Conservation (phyloP, 2,113 vertebrate species). For the Noctilio leporinus region DNA sequence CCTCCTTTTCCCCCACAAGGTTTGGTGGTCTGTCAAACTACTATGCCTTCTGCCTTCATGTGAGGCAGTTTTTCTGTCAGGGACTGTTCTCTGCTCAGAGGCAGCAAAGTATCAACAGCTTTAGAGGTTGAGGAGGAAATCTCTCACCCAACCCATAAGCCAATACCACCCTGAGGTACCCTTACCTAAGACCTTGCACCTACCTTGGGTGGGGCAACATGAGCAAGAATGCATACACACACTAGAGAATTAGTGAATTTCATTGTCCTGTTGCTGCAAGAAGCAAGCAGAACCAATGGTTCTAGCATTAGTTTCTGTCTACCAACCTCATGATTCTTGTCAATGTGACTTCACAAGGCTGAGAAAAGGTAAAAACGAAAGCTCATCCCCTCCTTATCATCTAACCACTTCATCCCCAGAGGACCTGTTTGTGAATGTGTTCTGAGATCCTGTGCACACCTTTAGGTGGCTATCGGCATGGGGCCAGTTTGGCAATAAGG, state of each 20-base stretch:
- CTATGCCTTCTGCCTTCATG: neutral
- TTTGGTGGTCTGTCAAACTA: neutral
- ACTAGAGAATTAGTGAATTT: slow-evolving; percentile 17
- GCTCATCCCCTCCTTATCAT: neutral
- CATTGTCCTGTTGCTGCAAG: neutral
- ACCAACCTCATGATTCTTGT: neutral
- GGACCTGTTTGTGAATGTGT: neutral
- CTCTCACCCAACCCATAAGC: neutral
- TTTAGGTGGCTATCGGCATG: neutral
- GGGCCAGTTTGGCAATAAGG: neutral
- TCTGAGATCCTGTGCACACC: neutral
- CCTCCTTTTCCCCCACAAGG: neutral
- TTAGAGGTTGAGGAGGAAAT: neutral
- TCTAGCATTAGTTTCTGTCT: neutral
- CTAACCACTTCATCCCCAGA: neutral
- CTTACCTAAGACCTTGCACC: neutral
- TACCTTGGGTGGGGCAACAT: neutral
- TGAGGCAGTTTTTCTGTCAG: neutral
- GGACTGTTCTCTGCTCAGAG: slow-evolving; percentile 1
- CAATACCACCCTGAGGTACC: neutral
- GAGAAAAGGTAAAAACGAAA: slow-evolving; percentile 12
- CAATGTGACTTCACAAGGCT: neutral
- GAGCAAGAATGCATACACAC: neutral
- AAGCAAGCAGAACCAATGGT: neutral
- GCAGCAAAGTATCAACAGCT: neutral